Percentiles rank a stretch among this genome's conserved stretches.
Conservation (phyloP, 2,113 vertebrate genomes). For the Fulmarus glacialis region DNA sequence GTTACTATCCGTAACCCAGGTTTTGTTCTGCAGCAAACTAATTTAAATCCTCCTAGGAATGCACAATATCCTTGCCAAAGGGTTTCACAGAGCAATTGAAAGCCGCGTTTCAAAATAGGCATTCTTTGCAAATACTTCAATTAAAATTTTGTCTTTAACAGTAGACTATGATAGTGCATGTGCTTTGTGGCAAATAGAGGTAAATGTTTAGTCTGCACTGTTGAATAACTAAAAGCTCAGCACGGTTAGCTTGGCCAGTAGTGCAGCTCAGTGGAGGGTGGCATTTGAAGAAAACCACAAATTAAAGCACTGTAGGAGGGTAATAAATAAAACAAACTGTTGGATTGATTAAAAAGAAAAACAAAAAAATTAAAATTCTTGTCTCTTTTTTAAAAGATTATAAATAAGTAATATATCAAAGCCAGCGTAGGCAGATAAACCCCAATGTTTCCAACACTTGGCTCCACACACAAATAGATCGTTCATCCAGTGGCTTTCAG, state of each 20-base stretch:
- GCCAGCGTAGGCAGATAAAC: background rate
- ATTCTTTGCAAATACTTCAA: constrained; percentile 67
- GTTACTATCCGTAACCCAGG: constrained; percentile 66
- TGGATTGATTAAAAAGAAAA: background rate
- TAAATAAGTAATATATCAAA: background rate
- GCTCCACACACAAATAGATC: background rate
- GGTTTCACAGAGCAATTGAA: constrained; percentile 69
- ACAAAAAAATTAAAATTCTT: background rate
- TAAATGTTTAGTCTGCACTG: constrained; percentile 30
- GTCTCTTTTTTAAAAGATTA: background rate
- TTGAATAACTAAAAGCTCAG: background rate
- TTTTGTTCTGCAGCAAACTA: constrained; percentile 65
- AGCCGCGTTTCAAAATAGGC: constrained; percentile 65
- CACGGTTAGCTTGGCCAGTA: background rate
- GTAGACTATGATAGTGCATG: background rate
- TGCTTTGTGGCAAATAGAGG: constrained; percentile 23
- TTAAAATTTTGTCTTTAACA: constrained; percentile 49
- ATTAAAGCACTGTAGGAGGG: background rate
- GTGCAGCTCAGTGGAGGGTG: background rate
- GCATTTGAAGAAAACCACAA: constrained; percentile 7
- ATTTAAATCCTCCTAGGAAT: constrained; percentile 80
- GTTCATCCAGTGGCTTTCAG: background rate
- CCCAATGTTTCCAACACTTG: background rate
- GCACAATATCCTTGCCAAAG: constrained; percentile 67
- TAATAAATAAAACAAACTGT: background rate